Percentiles rank a stretch among this genome's conserved stretches.
These are phyloP conservation scores for Neolamprologus ventralis DNA, from an alignment of 2,113 vertebrate species.

Conservation along the genomic window DNA sequence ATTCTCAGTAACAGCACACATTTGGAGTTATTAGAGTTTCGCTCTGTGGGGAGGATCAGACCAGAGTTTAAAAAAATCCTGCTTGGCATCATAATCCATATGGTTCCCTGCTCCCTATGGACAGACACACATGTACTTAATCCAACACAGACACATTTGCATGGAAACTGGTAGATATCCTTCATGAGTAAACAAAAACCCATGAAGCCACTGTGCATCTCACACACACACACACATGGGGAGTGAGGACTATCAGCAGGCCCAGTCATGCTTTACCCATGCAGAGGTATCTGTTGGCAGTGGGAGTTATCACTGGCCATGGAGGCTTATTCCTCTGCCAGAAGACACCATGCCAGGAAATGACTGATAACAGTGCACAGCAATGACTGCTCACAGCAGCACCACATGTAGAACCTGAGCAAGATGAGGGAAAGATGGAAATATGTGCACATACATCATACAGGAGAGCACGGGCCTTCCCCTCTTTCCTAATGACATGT, in stretches of 20 bases:
- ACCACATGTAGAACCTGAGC: slow-evolving; percentile 7
- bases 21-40: neutral
- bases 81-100: slow-evolving; percentile 4
- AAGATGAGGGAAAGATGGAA: slow-evolving; percentile 14
- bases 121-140: neutral
- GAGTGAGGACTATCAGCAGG: slow-evolving; percentile 5
- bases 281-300: slow-evolving; percentile 53
- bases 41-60: neutral
- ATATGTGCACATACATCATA: slow-evolving; percentile 22
- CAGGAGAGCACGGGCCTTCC: neutral
- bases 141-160: neutral
- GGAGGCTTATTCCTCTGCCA: slow-evolving; percentile 50
- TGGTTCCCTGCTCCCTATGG: neutral
- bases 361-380: slow-evolving; percentile 46
- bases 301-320: slow-evolving; percentile 55
- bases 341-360: slow-evolving; percentile 35
- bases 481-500: slow-evolving; percentile 18
- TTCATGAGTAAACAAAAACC: neutral
- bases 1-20: neutral
- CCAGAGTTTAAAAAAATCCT: neutral
- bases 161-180: neutral
- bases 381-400: slow-evolving; percentile 9
- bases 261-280: slow-evolving; percentile 45
- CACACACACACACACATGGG: neutral
- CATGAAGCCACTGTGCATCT: neutral